A percentile compares a stretch with the other conserved stretches of the same genome.
Conservation (phyloP, 2,113 vertebrate genomes). For the Sceloporus undulatus region DNA sequence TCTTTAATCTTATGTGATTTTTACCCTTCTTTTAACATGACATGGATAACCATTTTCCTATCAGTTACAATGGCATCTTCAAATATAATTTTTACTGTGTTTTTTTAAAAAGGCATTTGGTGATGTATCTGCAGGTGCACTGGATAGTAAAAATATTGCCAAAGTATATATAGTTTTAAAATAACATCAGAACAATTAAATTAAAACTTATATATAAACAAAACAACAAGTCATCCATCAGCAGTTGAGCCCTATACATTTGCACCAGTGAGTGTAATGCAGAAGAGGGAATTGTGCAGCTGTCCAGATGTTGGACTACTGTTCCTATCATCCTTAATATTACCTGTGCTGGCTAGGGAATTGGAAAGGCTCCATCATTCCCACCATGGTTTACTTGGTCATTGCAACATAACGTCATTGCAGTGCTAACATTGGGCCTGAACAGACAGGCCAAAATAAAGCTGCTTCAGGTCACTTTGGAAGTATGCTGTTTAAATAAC, state of each 20-base stretch:
- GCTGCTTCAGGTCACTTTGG: too few relatives aligned
- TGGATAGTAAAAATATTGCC: background rate
- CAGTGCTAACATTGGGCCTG: background rate
- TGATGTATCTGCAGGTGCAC: background rate
- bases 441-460: too few relatives aligned
- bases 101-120: background rate
- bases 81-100: background rate
- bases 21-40: background rate
- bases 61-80: background rate
- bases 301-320: too few relatives aligned
- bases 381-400: background rate
- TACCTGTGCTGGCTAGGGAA: too few relatives aligned
- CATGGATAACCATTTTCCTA: background rate
- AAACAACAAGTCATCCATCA: background rate
- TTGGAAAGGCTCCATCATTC: too few relatives aligned
- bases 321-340: too few relatives aligned
- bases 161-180: background rate
- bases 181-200: background rate
- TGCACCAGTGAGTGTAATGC: background rate
- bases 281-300: too few relatives aligned
- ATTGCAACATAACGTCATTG: background rate
- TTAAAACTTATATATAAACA: background rate
- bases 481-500: too few relatives aligned
- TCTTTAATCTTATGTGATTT: background rate
- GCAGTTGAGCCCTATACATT: background rate